These are phyloP conservation scores for Morpho helenor DNA, from an alignment of 2,888 invertebrate genomes.

Conservation along the genomic window DNA sequence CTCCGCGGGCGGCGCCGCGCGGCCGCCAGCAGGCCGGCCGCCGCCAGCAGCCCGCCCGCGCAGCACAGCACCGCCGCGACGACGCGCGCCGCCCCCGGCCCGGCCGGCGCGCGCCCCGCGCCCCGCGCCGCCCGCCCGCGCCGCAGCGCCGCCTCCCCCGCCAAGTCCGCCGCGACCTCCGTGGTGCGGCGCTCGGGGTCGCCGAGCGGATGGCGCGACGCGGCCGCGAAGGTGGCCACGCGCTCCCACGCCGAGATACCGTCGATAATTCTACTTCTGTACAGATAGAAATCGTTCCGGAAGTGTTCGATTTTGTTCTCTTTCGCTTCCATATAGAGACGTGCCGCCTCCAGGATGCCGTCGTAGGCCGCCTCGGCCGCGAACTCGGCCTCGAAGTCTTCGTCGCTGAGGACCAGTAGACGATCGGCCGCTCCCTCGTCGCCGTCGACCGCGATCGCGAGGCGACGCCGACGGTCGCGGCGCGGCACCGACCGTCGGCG, in stretches of 20 bases:
- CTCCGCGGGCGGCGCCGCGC: conserved; percentile 26
- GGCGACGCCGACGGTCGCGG: neutral
- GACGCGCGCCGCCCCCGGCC: conserved; percentile 12
- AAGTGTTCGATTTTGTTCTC: conserved; percentile 25
- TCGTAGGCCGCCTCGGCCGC: conserved; percentile 23
- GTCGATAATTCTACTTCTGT: conserved; percentile 29
- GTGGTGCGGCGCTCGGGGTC: conserved; percentile 34
- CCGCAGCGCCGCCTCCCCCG: conserved; percentile 27
- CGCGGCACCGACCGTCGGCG: too few relatives aligned
- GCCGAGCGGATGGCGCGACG: conserved; percentile 33
- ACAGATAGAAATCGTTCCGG: conserved; percentile 35
- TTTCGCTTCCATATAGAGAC: conserved; percentile 21
- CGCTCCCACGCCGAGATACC: conserved; percentile 32
- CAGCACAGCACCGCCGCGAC: conserved; percentile 14
- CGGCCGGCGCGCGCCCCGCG: conserved; percentile 5
- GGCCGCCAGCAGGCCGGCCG: conserved; percentile 19
- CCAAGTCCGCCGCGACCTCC: conserved; percentile 32
- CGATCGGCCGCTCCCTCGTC: conserved; percentile 18
- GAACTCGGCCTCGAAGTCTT: conserved; percentile 1
- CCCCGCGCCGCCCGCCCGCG: conserved; percentile 21
- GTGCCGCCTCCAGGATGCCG: conserved; percentile 28
- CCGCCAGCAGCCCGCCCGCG: conserved; percentile 7
- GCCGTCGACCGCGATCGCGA: conserved; percentile 1
- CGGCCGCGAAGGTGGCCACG: conserved; percentile 34
- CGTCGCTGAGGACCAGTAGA: conserved; percentile 27